Percentiles rank a stretch among this genome's conserved stretches.
Evolutionary conservation across 2,888 invertebrate genomes (phyloP).

Genomic region (Xanthia togata): DNA sequence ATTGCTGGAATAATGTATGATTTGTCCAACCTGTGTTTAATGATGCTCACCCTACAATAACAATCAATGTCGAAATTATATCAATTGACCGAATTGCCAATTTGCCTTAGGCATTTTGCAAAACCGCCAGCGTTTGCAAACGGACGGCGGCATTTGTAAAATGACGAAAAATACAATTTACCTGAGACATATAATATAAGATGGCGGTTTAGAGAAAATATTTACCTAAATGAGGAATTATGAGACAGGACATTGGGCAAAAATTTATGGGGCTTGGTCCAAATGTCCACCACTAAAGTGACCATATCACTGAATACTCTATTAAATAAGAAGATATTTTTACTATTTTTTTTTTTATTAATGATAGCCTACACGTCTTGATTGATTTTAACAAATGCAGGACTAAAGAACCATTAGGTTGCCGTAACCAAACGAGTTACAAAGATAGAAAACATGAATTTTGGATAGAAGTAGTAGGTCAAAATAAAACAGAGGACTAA

Average conservation of each 20-base stretch:
- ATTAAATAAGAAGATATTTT: not conserved
- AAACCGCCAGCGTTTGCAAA: no score
- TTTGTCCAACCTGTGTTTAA: no score
- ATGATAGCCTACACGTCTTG: no score
- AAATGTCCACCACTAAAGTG: not conserved
- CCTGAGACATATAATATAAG: not conserved
- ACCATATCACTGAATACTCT: not conserved
- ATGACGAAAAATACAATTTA: no score
- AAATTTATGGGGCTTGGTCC: not conserved
- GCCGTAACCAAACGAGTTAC: not conserved
- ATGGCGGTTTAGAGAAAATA: not conserved
- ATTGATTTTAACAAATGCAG: not conserved
- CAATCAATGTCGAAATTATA: no score
- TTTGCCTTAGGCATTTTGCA: no score
- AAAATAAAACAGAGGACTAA: not conserved
- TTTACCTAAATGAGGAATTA: not conserved
- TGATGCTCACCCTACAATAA: no score
- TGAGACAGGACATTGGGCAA: not conserved
- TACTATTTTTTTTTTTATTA: not conserved
- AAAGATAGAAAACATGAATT: not conserved
- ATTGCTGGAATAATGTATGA: no score
- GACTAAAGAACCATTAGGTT: not conserved
- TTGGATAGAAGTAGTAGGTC: not conserved
- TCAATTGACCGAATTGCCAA: no score
- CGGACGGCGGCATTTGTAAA: no score